Evolutionary conservation across 92 coral and sea anemone genomes (phyloP).

Genomic region (Pocillopora meandrina): DNA sequence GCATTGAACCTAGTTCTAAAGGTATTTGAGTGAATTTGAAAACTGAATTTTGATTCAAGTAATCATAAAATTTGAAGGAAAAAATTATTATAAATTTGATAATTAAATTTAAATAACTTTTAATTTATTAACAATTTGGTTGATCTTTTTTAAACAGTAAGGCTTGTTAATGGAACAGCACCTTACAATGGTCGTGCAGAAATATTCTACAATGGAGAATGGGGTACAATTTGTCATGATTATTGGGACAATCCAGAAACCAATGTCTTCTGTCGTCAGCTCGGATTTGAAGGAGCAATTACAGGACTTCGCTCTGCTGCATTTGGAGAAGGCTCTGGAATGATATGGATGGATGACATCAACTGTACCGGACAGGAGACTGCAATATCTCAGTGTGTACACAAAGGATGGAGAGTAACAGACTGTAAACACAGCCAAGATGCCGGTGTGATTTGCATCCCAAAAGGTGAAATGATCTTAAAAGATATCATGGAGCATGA

Average conservation of each 20-base stretch:
- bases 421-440: background rate
- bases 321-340: background rate
- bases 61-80: no score
- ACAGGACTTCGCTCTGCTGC: background rate
- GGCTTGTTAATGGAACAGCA: background rate
- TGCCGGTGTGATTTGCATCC: background rate
- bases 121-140: no score
- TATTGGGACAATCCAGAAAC: background rate
- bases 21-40: no score
- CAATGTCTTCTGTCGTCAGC: background rate
- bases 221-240: background rate
- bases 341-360: background rate
- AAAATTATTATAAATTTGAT: no score
- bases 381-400: background rate
- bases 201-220: constrained; percentile 1
- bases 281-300: background rate
- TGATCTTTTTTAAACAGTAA: background rate
- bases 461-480: background rate
- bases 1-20: no score
- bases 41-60: no score
- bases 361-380: background rate
- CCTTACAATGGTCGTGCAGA: background rate
- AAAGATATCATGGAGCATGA: background rate
- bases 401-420: background rate
- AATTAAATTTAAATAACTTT: no score